Evolutionary conservation across 2,113 vertebrate species (phyloP).

Genomic region (Stercorarius parasiticus): DNA sequence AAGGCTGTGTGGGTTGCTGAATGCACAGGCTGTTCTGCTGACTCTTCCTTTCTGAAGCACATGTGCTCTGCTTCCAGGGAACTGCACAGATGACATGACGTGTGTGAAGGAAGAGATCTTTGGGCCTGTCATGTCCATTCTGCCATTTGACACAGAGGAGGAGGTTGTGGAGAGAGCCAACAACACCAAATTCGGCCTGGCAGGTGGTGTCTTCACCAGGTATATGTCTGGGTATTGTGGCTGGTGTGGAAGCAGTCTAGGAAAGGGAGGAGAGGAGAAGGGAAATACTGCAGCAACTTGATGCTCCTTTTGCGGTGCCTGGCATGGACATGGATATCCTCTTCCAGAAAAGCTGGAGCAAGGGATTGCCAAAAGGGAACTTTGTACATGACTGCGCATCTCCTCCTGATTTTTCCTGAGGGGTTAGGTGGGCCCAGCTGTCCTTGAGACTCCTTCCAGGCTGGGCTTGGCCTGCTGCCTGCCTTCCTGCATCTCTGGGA

Average conservation of each 20-base stretch:
- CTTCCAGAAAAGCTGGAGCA: neutral
- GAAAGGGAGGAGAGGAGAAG: neutral
- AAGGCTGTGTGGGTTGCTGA: neutral
- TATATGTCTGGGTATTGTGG: conserved; percentile 11
- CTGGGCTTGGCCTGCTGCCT: neutral
- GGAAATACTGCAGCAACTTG: neutral
- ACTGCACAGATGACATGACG: conserved; percentile 92
- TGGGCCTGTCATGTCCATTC: conserved; percentile 94
- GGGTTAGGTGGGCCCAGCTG: neutral
- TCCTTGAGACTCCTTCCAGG: neutral
- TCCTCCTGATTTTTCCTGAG: neutral
- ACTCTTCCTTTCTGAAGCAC: neutral
- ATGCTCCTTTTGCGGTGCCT: neutral
- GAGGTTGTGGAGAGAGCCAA: conserved; percentile 92
- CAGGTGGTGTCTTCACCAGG: conserved; percentile 96
- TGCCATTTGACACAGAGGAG: conserved; percentile 91
- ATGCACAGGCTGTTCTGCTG: neutral
- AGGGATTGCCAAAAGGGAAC: neutral
- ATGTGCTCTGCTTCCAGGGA: conserved; percentile 71
- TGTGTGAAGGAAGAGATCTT: conserved; percentile 98
- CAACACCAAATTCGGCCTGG: conserved; percentile 86
- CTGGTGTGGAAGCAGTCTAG: neutral
- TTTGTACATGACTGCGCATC: neutral
- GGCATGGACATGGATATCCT: neutral
- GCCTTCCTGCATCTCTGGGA: neutral